Base-by-base conservation (phyloP, 2,113 vertebrate genomes). In the Pontoporia blainvillei region DNA sequence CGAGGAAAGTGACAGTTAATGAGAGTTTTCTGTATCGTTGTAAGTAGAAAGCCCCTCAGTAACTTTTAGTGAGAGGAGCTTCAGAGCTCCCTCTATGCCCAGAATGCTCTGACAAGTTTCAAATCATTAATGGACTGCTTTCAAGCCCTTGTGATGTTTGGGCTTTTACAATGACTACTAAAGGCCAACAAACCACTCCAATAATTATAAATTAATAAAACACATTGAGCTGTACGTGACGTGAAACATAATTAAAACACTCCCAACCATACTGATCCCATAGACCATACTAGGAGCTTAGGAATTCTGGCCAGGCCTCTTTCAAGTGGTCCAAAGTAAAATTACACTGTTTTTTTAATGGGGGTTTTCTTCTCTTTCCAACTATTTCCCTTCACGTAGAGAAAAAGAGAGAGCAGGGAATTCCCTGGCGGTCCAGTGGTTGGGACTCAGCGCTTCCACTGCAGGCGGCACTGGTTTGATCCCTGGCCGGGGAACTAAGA, bases 1-100 rank as follows among this genome's bases (percentile, higher is more conserved):
- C 46, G 97, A 62, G 41, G 84, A 93, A 83, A 36, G 23, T 72
- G 64, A 96, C 88, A 94, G 95, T 59, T 96, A 69, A 95, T 82
- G 84, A 96, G 27, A 6, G 4, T 71, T 96, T 96, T 95, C 52
- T 88, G 79, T 75, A 92, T 61, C 23, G 8, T 46, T 75, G 8
- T 90, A 90, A 96, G 31, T 72, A 82, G 57, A 83, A 90, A 79
- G 36, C 27, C 75, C n/a, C 27, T 54, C 67, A 59, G 61, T 66
- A 71, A 66, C 61, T 88, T 94, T 84, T 75, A 96, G 15, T 76
- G 39, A 81, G 64, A 96, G n/a, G 31, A 64, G 67, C 44, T 76
- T 88, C n/a, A 88, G 86, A 69, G 44, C 39, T 97, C 36, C 54
- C 31, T 41, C 6, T 61, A 29, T 62, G 4, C 21, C 61, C 71